Conservation (phyloP, 2,113 vertebrate genomes). For the Macquaria australasica region DNA sequence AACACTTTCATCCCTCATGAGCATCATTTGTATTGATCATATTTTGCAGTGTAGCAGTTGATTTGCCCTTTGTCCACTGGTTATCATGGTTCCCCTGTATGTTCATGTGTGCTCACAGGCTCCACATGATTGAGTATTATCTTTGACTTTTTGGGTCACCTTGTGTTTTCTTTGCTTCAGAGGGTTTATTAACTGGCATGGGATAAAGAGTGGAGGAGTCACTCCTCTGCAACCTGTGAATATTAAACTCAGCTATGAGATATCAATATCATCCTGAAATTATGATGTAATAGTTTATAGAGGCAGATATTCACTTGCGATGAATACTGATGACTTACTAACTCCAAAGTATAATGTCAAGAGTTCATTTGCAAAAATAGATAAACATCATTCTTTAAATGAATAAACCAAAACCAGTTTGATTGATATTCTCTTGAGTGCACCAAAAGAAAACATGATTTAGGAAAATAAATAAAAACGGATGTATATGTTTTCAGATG, state of each 20-base stretch:
- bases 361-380: no score
- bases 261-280: conserved; percentile 18
- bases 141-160: conserved; percentile 39
- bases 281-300: not conserved
- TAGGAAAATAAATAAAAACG: no score
- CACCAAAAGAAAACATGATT: no score
- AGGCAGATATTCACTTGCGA: not conserved
- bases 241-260: conserved; percentile 23
- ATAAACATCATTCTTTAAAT: no score
- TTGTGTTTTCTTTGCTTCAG: conserved; percentile 2
- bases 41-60: not conserved
- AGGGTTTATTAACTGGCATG: conserved; percentile 46
- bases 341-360: not conserved
- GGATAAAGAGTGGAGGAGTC: conserved; percentile 42
- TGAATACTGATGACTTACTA: conserved; percentile 11
- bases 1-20: no score
- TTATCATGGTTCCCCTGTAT: not conserved
- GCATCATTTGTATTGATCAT: not conserved
- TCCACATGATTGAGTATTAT: conserved; percentile 15
- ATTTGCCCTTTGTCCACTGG: not conserved
- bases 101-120: conserved; percentile 4
- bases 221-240: conserved; percentile 25
- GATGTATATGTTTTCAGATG: not conserved
- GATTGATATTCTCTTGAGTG: no score
- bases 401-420: no score